Conservation (phyloP, 2,888 invertebrate genomes). For the Tyria jacobaeae region DNA sequence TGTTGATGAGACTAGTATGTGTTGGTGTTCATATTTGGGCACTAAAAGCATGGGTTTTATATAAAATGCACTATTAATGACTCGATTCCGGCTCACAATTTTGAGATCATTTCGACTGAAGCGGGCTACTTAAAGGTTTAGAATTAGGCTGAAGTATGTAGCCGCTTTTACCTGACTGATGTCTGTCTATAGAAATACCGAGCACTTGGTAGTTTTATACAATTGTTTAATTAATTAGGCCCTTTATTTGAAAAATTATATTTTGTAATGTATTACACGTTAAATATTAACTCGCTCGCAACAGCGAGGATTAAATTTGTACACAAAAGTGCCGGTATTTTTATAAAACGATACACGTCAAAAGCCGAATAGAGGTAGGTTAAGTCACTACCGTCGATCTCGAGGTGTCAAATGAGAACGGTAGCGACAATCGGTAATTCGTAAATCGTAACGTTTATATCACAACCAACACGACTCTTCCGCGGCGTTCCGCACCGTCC, state of each 20-base stretch:
- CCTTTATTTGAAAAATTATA: slow-evolving; percentile 36
- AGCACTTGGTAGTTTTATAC: slow-evolving; percentile 61
- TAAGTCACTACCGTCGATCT: slow-evolving; percentile 43
- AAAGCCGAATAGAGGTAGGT: slow-evolving; percentile 56
- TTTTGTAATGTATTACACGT: slow-evolving; percentile 37
- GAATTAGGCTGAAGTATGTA: slow-evolving; percentile 32
- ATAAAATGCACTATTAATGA: slow-evolving; percentile 75
- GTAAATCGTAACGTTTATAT: slow-evolving; percentile 59
- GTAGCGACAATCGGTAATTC: slow-evolving; percentile 57
- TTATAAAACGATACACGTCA: slow-evolving; percentile 54
- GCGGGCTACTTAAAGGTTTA: slow-evolving; percentile 58
- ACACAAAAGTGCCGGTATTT: slow-evolving; percentile 71
- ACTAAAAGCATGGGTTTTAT: slow-evolving; percentile 56
- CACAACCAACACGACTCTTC: slow-evolving; percentile 75
- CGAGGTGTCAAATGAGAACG: slow-evolving; percentile 46
- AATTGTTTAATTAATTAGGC: slow-evolving; percentile 53
- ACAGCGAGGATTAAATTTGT: slow-evolving; percentile 31
- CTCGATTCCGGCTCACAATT: slow-evolving; percentile 76
- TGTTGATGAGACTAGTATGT: slow-evolving; percentile 63
- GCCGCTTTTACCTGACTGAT: slow-evolving; percentile 36
- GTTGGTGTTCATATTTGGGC: slow-evolving; percentile 48
- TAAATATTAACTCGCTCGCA: slow-evolving; percentile 27
- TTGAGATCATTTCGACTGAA: slow-evolving; percentile 79
- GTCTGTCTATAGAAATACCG: slow-evolving; percentile 61
- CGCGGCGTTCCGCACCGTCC: slow-evolving; percentile 51